phyloP scores from a whole-genome alignment of 2,113 vertebrate genomes.

The human region DNA sequence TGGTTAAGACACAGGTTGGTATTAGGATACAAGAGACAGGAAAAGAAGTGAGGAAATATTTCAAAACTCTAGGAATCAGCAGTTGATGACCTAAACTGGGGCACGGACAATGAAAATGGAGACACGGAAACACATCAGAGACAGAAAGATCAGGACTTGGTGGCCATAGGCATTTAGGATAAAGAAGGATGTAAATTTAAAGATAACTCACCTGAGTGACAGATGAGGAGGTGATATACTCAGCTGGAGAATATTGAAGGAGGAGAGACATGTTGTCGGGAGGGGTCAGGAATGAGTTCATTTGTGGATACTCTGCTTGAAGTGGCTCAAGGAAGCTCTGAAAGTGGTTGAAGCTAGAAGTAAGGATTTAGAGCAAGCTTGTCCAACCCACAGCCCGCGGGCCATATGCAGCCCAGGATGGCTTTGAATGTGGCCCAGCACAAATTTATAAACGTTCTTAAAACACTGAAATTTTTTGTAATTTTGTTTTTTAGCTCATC shows the following conservation, averaged over 20 bases:
- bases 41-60: not conserved
- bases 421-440: too few relatives aligned
- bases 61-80: not conserved
- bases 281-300: not conserved
- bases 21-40: not conserved
- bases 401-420: too few relatives aligned
- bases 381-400: too few relatives aligned
- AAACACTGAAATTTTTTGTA: too few relatives aligned
- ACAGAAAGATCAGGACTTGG: not conserved
- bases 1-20: not conserved
- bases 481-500: too few relatives aligned
- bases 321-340: not conserved
- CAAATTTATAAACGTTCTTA: too few relatives aligned
- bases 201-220: not conserved
- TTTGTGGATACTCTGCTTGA: not conserved
- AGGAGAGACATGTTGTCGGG: fast-evolving
- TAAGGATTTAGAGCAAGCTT: not conserved
- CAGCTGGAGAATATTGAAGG: not conserved
- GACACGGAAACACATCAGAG: not conserved
- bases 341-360: not conserved
- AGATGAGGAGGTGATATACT: not conserved
- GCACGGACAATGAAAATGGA: not conserved
- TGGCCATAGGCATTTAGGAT: not conserved
- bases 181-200: not conserved
- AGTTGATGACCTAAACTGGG: not conserved